A percentile compares a stretch with the other conserved stretches of the same genome.
These are phyloP conservation scores for Drosophila demipolita DNA, from an alignment of 2,888 invertebrate species.

Conservation along the genomic window DNA sequence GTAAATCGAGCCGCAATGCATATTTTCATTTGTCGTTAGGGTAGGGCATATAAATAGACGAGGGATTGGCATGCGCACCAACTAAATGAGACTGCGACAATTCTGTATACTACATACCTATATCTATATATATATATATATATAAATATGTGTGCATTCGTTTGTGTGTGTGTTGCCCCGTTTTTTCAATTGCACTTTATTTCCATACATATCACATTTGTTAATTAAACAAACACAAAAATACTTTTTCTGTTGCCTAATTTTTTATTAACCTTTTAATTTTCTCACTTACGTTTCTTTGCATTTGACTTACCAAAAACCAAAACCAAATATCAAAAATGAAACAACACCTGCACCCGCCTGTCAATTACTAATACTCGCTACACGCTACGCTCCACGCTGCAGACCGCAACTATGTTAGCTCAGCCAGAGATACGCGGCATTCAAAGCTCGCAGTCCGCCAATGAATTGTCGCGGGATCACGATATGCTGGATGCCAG, in stretches of 20 bases:
- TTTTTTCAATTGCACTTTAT: conserved; percentile 36
- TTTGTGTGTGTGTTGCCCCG: conserved; percentile 26
- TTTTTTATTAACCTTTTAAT: conserved; percentile 47
- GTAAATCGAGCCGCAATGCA: conserved; percentile 28
- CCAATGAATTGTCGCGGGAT: conserved; percentile 59
- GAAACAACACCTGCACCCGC: conserved; percentile 50
- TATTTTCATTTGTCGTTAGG: conserved; percentile 42
- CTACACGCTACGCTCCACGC: conserved; percentile 2
- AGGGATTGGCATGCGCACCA: conserved; percentile 37
- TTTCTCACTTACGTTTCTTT: conserved; percentile 68
- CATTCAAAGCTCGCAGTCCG: conserved; percentile 82
- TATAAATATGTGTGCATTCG: conserved; percentile 9
- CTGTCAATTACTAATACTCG: conserved; percentile 58
- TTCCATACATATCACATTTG: conserved; percentile 19
- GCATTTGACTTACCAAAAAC: conserved; percentile 66
- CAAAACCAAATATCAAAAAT: conserved; percentile 18
- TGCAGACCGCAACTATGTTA: conserved; percentile 49
- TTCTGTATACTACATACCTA: conserved; percentile 8
- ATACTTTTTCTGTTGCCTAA: conserved; percentile 27
- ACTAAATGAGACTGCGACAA: conserved; percentile 17
- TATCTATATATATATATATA: background rate
- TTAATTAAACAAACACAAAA: conserved; percentile 2
- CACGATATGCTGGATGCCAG: conserved; percentile 59
- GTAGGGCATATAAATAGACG: conserved; percentile 63
- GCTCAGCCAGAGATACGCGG: conserved; percentile 39